Evolutionary conservation across 2,113 vertebrate species (phyloP), one percentile per base, ranked within the genome.

Genomic region (Bungarus multicinctus): DNA sequence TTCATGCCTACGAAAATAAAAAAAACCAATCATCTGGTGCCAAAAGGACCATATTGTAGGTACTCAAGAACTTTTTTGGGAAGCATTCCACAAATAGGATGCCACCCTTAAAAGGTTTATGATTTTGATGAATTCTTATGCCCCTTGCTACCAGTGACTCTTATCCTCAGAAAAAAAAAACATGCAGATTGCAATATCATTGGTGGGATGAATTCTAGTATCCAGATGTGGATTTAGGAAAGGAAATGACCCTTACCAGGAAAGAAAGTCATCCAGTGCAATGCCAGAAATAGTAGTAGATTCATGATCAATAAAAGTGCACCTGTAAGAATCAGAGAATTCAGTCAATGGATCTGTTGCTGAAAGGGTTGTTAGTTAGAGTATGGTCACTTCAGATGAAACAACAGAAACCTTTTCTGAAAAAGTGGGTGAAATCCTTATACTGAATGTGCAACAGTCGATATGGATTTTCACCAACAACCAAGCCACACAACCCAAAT

Each of bases 251-350:
- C 12, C 95, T 96, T 69, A 97, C 96, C 96, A 60, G 92, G 94
- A n/a, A 96, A 52, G 30, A 92, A 88, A 3, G 91, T 87, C 64
- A 91, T 69, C 95, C 96, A 34, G 30, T 96, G 95, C 86, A 96
- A 91, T 57, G 94, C 89, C 92, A 97, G 74, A 89, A 96, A 20
- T 88, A 96, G 57, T 39, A 4, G 45, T 93, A 95, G 3, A 0
- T 89, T 52, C 94, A 97, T 23, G 88, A 93, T 89, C 0, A 69
- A 88, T 45, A 43, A 22, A 47, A 85, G 22, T 81, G n/a, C 43
- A 39, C 85, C 86, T 95, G 96, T 96, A 89, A 14, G 85, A 90
- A 43, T 0, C 8, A 10, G 57, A 89, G 30, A 57, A 69, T 88
- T 43, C 47, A 27, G 55, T 12, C 18, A 47, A 3, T 4, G 34